These are phyloP conservation scores for Catamblyrhynchus diadema DNA, from an alignment of 2,797 vertebrate species.

Conservation along the genomic window DNA sequence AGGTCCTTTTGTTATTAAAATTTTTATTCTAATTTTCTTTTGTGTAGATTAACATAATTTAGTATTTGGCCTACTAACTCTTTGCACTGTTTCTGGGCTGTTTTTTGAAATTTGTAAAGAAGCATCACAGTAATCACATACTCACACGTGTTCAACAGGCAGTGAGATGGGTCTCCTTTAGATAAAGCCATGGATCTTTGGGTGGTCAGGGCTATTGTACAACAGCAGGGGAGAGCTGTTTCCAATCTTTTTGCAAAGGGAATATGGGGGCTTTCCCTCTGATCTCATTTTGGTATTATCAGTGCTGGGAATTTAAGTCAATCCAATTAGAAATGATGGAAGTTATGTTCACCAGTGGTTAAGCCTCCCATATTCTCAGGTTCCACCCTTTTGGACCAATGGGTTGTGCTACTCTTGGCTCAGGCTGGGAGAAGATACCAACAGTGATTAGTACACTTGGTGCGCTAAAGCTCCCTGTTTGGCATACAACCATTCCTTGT, in stretches of 20 bases:
- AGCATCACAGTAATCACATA: neutral
- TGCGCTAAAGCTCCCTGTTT: neutral
- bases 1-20: neutral
- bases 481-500: neutral
- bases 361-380: neutral
- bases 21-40: neutral
- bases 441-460: neutral
- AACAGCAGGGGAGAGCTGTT: constrained; percentile 59
- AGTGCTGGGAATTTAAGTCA: constrained; percentile 29
- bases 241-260: neutral
- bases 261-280: constrained; percentile 26
- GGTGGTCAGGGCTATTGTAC: constrained; percentile 25
- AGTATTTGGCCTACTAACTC: neutral
- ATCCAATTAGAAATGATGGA: constrained; percentile 53
- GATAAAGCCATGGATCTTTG: neutral
- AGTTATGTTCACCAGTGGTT: constrained; percentile 24
- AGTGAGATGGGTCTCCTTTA: neutral
- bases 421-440: neutral
- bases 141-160: neutral
- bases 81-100: neutral
- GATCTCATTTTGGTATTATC: constrained; percentile 41
- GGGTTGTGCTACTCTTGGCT: neutral
- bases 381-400: neutral
- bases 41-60: neutral
- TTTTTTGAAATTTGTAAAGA: neutral